Conservation (phyloP, 2,888 invertebrate species). For the Amaurobius ferox region DNA sequence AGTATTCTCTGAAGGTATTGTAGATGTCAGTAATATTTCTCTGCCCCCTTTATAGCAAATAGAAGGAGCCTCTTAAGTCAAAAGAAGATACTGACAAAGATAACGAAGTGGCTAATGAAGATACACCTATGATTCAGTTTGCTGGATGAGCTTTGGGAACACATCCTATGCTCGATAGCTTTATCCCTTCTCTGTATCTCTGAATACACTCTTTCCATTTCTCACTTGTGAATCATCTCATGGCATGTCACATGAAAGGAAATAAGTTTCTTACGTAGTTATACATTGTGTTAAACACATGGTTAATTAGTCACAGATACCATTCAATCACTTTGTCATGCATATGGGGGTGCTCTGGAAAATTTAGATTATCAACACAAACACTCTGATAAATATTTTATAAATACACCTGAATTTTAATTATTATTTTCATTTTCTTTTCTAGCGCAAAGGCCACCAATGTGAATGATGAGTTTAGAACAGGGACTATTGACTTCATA, state of each 20-base stretch:
- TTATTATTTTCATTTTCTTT: too few species aligned
- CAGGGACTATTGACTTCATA: too few species aligned
- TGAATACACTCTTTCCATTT: slow-evolving; percentile 57
- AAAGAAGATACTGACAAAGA: slow-evolving; percentile 63
- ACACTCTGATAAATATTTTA: too few species aligned
- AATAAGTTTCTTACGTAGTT: not conserved
- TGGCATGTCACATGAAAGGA: slow-evolving; percentile 29
- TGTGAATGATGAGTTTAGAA: too few species aligned
- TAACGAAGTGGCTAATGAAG: slow-evolving; percentile 69
- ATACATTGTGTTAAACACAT: too few species aligned
- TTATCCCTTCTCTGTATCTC: slow-evolving; percentile 50
- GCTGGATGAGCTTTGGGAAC: slow-evolving; percentile 58
- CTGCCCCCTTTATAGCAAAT: slow-evolving; percentile 69
- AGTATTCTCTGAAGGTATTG: slow-evolving; percentile 7
- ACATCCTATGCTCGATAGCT: slow-evolving; percentile 49
- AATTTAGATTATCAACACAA: too few species aligned
- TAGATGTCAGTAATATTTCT: slow-evolving; percentile 61
- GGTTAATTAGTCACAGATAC: too few species aligned
- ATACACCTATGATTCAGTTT: slow-evolving; percentile 70
- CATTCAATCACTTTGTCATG: too few species aligned
- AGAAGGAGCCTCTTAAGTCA: slow-evolving; percentile 69
- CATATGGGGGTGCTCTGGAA: too few species aligned
- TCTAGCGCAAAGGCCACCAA: too few species aligned
- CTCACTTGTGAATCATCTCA: slow-evolving; percentile 43
- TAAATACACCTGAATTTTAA: too few species aligned